Evolutionary conservation across 2,113 vertebrate genomes (phyloP).

Genomic region (Globicephala melas): DNA sequence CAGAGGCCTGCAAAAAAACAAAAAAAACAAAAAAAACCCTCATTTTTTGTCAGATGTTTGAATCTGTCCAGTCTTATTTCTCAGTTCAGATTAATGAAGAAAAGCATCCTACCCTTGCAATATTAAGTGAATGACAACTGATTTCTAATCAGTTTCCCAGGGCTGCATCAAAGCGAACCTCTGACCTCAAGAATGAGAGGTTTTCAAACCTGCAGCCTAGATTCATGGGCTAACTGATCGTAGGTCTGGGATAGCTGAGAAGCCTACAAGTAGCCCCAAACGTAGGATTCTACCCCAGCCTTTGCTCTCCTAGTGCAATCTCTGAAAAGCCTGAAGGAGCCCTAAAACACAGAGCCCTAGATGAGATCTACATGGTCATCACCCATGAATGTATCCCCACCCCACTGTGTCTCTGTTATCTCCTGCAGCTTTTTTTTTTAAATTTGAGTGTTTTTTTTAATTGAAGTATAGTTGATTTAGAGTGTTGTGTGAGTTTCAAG

Average conservation of each 20-base stretch:
- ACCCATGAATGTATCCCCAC: neutral
- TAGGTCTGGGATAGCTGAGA: neutral
- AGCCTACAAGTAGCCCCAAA: neutral
- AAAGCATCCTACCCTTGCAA: neutral
- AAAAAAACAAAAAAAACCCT: neutral
- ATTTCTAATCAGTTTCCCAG: neutral
- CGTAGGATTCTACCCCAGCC: neutral
- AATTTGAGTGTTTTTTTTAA: neutral
- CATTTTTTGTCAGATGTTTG: neutral
- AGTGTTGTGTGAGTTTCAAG: neutral
- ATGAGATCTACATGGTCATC: accelerated
- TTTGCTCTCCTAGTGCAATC: neutral
- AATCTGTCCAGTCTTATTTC: neutral
- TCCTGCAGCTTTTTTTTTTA: neutral
- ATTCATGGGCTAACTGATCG: neutral
- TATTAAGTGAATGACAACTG: neutral
- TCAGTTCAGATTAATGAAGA: neutral
- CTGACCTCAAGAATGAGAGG: neutral
- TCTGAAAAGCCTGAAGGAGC: neutral
- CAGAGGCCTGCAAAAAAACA: neutral
- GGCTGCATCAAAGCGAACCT: neutral
- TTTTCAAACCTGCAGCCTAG: neutral
- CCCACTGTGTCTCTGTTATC: neutral
- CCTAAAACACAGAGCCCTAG: neutral
- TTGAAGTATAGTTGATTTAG: neutral